Evolutionary conservation across 2,113 vertebrate genomes (phyloP).

Genomic region (Okapia johnstoni): DNA sequence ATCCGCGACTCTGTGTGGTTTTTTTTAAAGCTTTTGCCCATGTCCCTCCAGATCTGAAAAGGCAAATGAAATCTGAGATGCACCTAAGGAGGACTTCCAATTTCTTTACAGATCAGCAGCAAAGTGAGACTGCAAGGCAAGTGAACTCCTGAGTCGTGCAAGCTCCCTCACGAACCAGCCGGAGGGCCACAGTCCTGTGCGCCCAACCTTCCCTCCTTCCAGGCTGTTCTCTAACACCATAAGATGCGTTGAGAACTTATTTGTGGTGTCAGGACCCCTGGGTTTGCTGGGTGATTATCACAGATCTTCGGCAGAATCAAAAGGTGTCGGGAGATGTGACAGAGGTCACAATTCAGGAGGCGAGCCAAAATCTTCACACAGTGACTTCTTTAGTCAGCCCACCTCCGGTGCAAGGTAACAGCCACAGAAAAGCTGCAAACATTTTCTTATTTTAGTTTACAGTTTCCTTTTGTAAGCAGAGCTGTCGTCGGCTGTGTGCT

Average conservation of each 20-base stretch:
- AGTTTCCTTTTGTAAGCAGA: slow-evolving; percentile 29
- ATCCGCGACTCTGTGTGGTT: not conserved
- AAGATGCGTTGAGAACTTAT: not conserved
- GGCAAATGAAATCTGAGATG: not conserved
- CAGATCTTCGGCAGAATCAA: slow-evolving; percentile 30
- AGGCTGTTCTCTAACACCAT: slow-evolving; percentile 16
- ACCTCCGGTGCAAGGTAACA: not conserved
- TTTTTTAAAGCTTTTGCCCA: not conserved
- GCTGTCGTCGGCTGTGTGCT: slow-evolving; percentile 20
- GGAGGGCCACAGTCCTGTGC: accelerated
- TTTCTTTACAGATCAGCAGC: not conserved
- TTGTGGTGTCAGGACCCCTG: not conserved
- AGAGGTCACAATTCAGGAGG: not conserved
- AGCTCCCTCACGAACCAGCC: not conserved
- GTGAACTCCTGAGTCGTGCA: not conserved
- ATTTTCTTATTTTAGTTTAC: slow-evolving; percentile 29
- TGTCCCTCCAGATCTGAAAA: not conserved
- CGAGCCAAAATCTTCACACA: not conserved
- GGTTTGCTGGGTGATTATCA: slow-evolving; percentile 47
- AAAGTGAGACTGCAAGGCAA: not conserved
- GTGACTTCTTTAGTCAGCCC: not conserved
- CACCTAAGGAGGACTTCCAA: not conserved
- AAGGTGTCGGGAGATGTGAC: slow-evolving; percentile 47
- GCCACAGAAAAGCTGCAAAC: not conserved
- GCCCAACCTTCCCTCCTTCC: not conserved